A percentile compares a stretch with the other conserved stretches of the same genome.
Conservation (phyloP, 2,888 invertebrate species). For the Mycogona germanica region DNA sequence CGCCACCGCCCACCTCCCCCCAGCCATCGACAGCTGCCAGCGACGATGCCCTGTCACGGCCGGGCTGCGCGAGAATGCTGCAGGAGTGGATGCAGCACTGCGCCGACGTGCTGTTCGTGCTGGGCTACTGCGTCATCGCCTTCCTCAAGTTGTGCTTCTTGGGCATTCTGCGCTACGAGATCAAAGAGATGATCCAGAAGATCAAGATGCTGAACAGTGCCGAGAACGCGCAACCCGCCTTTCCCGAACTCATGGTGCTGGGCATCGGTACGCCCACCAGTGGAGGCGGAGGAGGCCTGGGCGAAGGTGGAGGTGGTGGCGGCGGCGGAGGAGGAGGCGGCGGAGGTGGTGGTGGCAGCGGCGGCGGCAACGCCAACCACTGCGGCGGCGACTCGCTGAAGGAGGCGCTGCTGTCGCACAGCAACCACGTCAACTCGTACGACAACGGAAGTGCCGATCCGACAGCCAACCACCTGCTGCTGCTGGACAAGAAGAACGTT, state of each 20-base stretch:
- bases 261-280: conserved; percentile 18
- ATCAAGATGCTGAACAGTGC: conserved; percentile 64
- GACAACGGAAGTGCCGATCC: not conserved
- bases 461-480: conserved; percentile 1
- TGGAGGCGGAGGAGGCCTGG: conserved; percentile 8
- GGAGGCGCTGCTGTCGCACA: conserved; percentile 27
- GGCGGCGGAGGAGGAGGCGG: not conserved
- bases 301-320: not conserved
- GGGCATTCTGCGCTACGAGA: conserved; percentile 66
- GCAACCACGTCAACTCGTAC: conserved; percentile 5
- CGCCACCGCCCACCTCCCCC: not conserved
- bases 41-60: not conserved
- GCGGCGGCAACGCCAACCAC: not conserved
- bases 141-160: conserved; percentile 81
- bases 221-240: conserved; percentile 23
- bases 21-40: not conserved
- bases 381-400: not conserved
- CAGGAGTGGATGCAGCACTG: conserved; percentile 61
- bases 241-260: conserved; percentile 22
- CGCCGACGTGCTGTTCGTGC: conserved; percentile 58
- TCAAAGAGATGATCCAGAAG: conserved; percentile 83
- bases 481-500: conserved; percentile 1
- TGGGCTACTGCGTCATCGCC: conserved; percentile 78
- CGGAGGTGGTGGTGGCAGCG: not conserved
- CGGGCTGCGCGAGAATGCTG: conserved; percentile 59